Evolutionary conservation across 2,797 vertebrate species (phyloP).

Genomic region (Knipowitschia caucasica): DNA sequence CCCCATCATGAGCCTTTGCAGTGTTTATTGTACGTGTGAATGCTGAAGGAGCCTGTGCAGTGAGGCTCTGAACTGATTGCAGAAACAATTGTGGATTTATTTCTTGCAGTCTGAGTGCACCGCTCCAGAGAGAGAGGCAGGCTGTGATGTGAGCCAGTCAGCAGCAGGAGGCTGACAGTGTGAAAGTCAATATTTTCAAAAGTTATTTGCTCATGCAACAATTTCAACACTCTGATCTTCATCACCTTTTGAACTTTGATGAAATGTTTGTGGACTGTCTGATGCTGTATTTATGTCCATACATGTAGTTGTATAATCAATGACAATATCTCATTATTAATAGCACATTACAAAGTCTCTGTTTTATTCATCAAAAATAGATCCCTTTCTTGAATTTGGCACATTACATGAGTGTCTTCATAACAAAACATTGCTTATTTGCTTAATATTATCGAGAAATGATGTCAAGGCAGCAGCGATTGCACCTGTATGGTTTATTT

Average conservation of each 20-base stretch:
- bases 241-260: conserved; percentile 47
- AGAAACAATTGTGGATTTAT: conserved; percentile 39
- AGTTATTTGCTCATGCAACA: conserved; percentile 59
- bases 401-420: no score
- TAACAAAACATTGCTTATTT: no score
- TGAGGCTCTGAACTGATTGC: conserved; percentile 28
- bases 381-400: no score
- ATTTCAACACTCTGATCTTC: conserved; percentile 36
- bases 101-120: conserved; percentile 37
- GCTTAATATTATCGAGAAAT: no score
- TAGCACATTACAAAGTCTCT: no score
- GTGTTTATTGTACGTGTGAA: conserved; percentile 1
- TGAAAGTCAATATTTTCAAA: conserved; percentile 58
- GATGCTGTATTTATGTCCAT: conserved; percentile 18
- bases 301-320: not conserved
- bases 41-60: conserved; percentile 12
- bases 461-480: no score
- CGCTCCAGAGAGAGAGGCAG: conserved; percentile 4
- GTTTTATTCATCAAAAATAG: no score
- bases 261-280: conserved; percentile 16
- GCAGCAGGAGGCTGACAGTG: conserved; percentile 44
- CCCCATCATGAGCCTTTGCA: not conserved
- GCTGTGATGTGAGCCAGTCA: conserved; percentile 52
- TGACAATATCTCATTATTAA: no score
- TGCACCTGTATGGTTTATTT: no score